Conservation (phyloP, 2,888 invertebrate genomes). For the Synanthedon formicaeformis region DNA sequence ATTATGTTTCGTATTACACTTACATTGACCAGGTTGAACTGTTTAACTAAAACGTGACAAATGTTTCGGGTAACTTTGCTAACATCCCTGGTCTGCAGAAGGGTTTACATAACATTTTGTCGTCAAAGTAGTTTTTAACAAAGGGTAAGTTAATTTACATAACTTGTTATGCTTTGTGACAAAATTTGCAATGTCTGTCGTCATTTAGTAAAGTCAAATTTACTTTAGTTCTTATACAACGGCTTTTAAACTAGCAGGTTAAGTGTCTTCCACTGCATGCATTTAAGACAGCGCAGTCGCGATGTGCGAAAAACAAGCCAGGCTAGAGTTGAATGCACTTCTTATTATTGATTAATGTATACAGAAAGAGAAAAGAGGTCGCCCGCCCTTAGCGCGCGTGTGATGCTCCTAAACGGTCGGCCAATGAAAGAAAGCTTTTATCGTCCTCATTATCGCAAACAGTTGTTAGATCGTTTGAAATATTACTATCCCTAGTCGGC, state of each 20-base stretch:
- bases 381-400: slow-evolving; percentile 4
- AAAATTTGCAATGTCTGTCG: neutral
- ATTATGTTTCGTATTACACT: no score
- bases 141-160: neutral
- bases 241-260: neutral
- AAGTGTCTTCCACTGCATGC: neutral
- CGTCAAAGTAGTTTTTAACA: neutral
- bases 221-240: neutral
- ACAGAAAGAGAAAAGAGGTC: slow-evolving; percentile 12
- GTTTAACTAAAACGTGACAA: slow-evolving; percentile 1
- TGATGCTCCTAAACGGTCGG: neutral
- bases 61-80: neutral
- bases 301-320: slow-evolving; percentile 12
- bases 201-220: neutral
- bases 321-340: slow-evolving; percentile 20
- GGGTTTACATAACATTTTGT: neutral
- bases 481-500: slow-evolving; percentile 1
- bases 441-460: neutral
- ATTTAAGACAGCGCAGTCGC: slow-evolving; percentile 17
- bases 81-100: neutral
- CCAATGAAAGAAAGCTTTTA: neutral
- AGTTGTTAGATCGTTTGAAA: slow-evolving; percentile 5
- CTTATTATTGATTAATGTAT: slow-evolving; percentile 19
- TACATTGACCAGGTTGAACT: neutral
- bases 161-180: neutral